Base-by-base conservation (phyloP, 1,140 invertebrate species). In the Orchesella cincta region DNA sequence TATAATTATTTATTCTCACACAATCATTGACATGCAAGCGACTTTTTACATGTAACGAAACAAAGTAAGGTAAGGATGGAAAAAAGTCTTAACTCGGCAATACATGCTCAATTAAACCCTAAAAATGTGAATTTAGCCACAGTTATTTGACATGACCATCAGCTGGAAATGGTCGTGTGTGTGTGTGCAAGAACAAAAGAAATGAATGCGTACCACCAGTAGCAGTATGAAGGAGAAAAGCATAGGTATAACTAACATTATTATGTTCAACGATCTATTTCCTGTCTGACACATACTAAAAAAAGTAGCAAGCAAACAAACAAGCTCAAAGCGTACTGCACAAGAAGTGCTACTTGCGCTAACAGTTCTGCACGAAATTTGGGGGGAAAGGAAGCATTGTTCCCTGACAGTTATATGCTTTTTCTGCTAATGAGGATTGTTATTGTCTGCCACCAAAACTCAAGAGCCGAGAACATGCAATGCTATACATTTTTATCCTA, bases 1-100 rank as follows among this genome's bases (percentile, higher is more conserved):
- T 67, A 33, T 67, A 67, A 67, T 67, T 67, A 67, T 31, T 29
- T 67, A 67, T 67, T 67, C 62, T 67, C 62, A 67, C 62, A 67
- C 62, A 67, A 67, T 67, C 62, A 33, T 14, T 18, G 62, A 67
- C 62, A 67, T 67, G 62, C 62, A 67, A 67, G 1, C 62, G 8
- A 33, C 31, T 29, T 67, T 67, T 57, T 57, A 18, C 39, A 46
- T 46, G 5, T 46, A 46, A 8, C 39, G 5, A 46, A 46, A 46
- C 39, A 46, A 46, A 18, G 18, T 46, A 18, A 18, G 5, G 18
- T 46, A 46, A 46, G 8, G 39, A 46, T 8, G 20, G 39, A 46
- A 46, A 46, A 46, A 46, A 46, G 39, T 8, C 39, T 46, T 46
- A 20, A 46, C 8, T 46, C 39, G 39, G 39, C 39, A 67, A 33